Evolutionary conservation across 2,797 vertebrate species (phyloP).

Genomic region (Rhabdophis nuchalis): DNA sequence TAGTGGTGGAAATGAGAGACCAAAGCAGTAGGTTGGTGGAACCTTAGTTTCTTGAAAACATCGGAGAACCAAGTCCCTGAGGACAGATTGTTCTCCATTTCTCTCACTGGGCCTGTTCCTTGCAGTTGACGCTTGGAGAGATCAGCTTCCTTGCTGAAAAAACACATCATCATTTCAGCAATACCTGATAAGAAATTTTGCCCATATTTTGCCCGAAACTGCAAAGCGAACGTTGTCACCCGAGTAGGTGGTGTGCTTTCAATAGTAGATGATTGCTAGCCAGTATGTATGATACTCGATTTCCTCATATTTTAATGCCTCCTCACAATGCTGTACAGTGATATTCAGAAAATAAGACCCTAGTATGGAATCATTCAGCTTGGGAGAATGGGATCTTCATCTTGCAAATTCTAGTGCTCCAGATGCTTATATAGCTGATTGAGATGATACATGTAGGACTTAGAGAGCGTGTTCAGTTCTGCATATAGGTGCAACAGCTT

Average conservation of each 20-base stretch:
- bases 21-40: background rate
- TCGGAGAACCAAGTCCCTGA: background rate
- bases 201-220: background rate
- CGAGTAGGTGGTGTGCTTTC: background rate
- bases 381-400: background rate
- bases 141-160: background rate
- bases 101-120: background rate
- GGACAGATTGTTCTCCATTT: background rate
- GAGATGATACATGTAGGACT: background rate
- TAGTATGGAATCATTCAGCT: background rate
- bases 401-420: background rate
- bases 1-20: background rate
- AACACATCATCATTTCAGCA: background rate
- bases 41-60: background rate
- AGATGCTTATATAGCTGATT: background rate
- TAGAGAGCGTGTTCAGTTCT: background rate
- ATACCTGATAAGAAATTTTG: background rate
- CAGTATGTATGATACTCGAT: background rate
- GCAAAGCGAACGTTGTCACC: background rate
- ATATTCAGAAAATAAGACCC: background rate
- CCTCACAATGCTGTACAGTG: background rate
- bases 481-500: background rate
- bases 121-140: background rate
- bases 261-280: background rate
- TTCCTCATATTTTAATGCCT: background rate